phyloP scores from a whole-genome alignment of 2,888 invertebrate species.

The Melikaiella ostensackeni region DNA sequence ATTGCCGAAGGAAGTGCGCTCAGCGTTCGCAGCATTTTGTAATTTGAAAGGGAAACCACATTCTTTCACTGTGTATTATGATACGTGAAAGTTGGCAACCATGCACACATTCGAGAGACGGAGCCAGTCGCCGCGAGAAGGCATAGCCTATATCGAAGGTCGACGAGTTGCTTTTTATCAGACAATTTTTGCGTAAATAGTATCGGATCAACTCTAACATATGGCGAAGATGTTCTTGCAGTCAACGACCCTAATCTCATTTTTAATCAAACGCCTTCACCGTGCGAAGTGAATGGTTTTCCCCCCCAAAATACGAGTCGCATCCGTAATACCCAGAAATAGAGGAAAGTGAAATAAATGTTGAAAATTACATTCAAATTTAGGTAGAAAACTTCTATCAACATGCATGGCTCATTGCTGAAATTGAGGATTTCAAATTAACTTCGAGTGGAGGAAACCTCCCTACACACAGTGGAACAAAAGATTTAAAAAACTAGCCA shows the following conservation, averaged over 20 bases:
- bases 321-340: neutral
- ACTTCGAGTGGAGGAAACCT: too few species aligned
- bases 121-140: slow-evolving; percentile 49
- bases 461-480: too few species aligned
- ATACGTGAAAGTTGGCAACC: slow-evolving; percentile 75
- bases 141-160: slow-evolving; percentile 71
- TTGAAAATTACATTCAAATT: neutral
- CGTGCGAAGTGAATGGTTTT: slow-evolving; percentile 48
- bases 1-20: slow-evolving; percentile 63
- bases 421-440: too few species aligned
- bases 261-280: slow-evolving; percentile 54
- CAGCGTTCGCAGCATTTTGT: slow-evolving; percentile 70
- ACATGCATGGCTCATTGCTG: too few species aligned
- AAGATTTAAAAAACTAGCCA: too few species aligned
- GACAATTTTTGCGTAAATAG: slow-evolving; percentile 67
- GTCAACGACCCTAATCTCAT: slow-evolving; percentile 53
- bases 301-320: neutral
- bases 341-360: neutral
- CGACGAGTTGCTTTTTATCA: slow-evolving; percentile 70
- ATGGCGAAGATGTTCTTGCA: slow-evolving; percentile 59
- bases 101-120: slow-evolving; percentile 50
- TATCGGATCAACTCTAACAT: slow-evolving; percentile 58
- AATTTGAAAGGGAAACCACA: slow-evolving; percentile 77
- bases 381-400: too few species aligned
- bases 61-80: slow-evolving; percentile 76